Conservation (phyloP, 2,113 vertebrate genomes). For the Muntiacus reevesi region DNA sequence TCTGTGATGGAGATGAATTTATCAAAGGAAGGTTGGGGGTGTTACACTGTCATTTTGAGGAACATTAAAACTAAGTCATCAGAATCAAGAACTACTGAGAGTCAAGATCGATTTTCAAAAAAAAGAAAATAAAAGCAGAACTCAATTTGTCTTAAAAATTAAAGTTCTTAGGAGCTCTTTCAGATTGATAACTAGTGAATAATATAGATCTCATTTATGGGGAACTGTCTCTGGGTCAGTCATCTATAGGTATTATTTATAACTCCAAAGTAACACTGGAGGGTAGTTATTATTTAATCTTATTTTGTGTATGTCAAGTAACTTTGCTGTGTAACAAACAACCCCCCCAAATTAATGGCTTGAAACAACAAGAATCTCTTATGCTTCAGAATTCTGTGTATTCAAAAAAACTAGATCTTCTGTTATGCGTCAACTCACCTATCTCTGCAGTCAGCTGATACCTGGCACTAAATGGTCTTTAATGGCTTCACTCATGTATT, state of each 20-base stretch:
- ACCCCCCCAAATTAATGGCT: not conserved
- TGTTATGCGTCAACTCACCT: not conserved
- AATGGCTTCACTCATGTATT: not conserved
- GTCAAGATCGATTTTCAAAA: not conserved
- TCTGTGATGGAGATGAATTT: not conserved
- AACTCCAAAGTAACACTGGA: not conserved
- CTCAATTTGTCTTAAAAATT: not conserved
- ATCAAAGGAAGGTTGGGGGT: not conserved
- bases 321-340: not conserved
- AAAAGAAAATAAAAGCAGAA: not conserved
- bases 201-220: not conserved
- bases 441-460: not conserved
- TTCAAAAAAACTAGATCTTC: not conserved
- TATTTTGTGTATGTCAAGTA: not conserved
- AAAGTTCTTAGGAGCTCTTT: not conserved
- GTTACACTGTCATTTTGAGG: not conserved
- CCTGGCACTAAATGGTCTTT: not conserved
- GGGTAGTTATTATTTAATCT: not conserved
- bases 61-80: not conserved
- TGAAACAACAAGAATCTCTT: not conserved
- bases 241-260: not conserved
- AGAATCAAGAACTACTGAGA: not conserved
- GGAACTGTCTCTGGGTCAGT: not conserved
- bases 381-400: not conserved
- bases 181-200: not conserved